Conservation (phyloP, 2,888 invertebrate genomes). For the Campopleginae sp. region DNA sequence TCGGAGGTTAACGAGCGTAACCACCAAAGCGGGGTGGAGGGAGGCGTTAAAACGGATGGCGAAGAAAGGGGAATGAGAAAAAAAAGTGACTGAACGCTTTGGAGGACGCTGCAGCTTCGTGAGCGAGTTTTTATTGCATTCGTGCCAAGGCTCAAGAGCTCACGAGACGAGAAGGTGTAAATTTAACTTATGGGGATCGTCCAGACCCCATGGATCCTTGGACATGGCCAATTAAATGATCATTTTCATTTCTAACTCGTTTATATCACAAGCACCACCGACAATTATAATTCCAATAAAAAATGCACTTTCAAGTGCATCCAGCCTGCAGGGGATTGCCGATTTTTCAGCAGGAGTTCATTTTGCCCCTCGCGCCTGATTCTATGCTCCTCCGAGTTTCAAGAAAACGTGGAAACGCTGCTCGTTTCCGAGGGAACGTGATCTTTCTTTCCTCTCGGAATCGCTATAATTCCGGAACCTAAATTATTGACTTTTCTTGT, state of each 20-base stretch:
- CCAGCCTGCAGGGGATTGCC: background rate
- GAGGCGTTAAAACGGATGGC: slow-evolving; percentile 31
- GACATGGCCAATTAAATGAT: slow-evolving; percentile 50
- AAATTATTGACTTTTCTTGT: slow-evolving; percentile 54
- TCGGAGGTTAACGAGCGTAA: slow-evolving; percentile 36
- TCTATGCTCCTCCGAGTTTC: background rate
- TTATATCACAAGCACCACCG: slow-evolving; percentile 11
- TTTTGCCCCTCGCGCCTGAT: background rate
- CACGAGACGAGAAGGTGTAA: slow-evolving; percentile 8
- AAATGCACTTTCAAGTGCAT: too few relatives aligned
- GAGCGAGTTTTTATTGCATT: slow-evolving; percentile 61
- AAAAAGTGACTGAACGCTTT: slow-evolving; percentile 29
- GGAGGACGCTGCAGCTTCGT: slow-evolving; percentile 32
- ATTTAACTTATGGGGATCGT: slow-evolving; percentile 36
- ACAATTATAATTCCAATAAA: too few relatives aligned
- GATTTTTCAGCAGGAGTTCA: background rate
- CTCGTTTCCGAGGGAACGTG: slow-evolving; percentile 48
- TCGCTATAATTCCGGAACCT: background rate
- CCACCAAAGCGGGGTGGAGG: slow-evolving; percentile 4
- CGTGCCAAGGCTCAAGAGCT: slow-evolving; percentile 58
- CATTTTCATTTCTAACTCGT: slow-evolving; percentile 40
- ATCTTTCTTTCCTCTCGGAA: slow-evolving; percentile 47
- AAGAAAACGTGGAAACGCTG: slow-evolving; percentile 47
- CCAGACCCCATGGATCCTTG: background rate
- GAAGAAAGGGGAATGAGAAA: background rate